phyloP scores from a whole-genome alignment of 2,797 vertebrate genomes.

The Pipistrellus nathusii region DNA sequence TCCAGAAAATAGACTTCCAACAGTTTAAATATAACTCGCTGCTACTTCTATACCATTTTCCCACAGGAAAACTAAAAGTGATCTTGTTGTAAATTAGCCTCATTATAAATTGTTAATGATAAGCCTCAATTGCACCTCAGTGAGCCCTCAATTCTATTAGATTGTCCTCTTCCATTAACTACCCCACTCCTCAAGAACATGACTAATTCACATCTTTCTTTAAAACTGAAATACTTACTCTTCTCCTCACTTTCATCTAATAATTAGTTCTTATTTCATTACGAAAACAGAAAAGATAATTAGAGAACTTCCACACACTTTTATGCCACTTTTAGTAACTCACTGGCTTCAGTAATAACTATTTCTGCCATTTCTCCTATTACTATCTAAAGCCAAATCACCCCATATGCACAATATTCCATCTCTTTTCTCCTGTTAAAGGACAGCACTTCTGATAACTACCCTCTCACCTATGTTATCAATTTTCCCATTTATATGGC shows the following conservation, averaged over 20 bases:
- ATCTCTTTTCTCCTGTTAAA: background rate
- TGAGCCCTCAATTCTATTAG: background rate
- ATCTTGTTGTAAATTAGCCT: background rate
- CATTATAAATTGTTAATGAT: slow-evolving; percentile 13
- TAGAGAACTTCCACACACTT: background rate
- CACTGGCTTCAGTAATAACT: background rate
- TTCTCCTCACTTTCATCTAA: slow-evolving; percentile 4
- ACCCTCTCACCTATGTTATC: background rate
- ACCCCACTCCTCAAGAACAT: background rate
- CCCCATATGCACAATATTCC: background rate
- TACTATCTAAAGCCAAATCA: background rate
- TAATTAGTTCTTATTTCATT: slow-evolving; percentile 7
- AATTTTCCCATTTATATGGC: background rate
- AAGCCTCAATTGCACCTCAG: background rate
- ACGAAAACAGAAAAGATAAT: background rate
- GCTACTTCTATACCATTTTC: background rate
- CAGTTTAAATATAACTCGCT: background rate
- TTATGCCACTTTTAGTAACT: background rate
- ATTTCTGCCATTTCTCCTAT: background rate
- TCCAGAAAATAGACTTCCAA: background rate
- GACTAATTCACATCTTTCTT: background rate
- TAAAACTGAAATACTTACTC: background rate
- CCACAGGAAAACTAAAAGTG: background rate
- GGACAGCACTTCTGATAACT: background rate
- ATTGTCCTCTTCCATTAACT: background rate